Percentiles rank a stretch among this genome's conserved stretches.
Evolutionary conservation across 2,888 invertebrate species (phyloP).

Genomic region (Carcina quercana): DNA sequence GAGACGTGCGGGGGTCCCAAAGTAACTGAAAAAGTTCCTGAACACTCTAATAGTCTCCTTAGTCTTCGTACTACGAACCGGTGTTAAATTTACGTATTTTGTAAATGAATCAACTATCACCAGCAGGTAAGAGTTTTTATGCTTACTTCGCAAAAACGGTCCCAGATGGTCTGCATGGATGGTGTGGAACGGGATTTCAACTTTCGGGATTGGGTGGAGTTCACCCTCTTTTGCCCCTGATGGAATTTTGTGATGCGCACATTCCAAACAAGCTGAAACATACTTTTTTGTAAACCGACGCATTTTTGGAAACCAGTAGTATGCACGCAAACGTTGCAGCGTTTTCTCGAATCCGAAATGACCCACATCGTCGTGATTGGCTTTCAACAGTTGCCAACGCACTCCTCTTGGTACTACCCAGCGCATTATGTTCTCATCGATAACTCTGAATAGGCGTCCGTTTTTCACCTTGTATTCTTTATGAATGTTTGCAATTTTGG

Average conservation of each 20-base stretch:
- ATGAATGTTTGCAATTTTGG: slow-evolving; percentile 3
- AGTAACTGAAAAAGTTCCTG: slow-evolving; percentile 3
- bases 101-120: slow-evolving; percentile 15
- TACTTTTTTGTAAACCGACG: slow-evolving; percentile 15
- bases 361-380: slow-evolving; percentile 25
- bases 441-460: slow-evolving; percentile 12
- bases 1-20: slow-evolving; percentile 2
- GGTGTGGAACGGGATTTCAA: slow-evolving; percentile 17
- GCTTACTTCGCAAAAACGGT: slow-evolving; percentile 9
- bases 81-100: slow-evolving; percentile 10
- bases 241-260: slow-evolving; percentile 17
- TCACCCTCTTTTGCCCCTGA: slow-evolving; percentile 11
- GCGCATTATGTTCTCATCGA: slow-evolving; percentile 7
- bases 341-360: slow-evolving; percentile 23
- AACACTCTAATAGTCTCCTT: slow-evolving; percentile 3
- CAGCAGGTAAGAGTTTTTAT: slow-evolving; percentile 9
- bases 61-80: slow-evolving; percentile 13
- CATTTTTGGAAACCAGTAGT: slow-evolving; percentile 19
- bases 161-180: slow-evolving; percentile 19
- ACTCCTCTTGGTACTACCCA: slow-evolving; percentile 22
- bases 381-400: slow-evolving; percentile 23
- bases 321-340: slow-evolving; percentile 9
- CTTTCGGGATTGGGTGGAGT: slow-evolving; percentile 16
- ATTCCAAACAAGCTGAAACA: slow-evolving; percentile 13
- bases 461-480: slow-evolving; percentile 15